Evolutionary conservation across 2,888 invertebrate species (phyloP).

Genomic region (Ennomos quercinarius): DNA sequence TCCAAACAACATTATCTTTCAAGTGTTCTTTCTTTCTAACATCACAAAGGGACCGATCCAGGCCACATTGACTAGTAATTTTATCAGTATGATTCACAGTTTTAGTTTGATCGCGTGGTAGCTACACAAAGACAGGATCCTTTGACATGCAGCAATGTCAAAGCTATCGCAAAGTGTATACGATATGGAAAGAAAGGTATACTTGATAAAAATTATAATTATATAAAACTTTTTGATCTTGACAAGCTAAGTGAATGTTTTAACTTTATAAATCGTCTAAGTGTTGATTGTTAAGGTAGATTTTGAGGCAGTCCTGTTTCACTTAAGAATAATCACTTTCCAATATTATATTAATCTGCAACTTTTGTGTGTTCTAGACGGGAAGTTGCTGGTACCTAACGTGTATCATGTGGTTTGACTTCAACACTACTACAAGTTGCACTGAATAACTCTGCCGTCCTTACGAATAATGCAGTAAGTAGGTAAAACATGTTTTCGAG

Average conservation of each 20-base stretch:
- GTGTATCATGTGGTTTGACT: too few species aligned
- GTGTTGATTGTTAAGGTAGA: conserved; percentile 32
- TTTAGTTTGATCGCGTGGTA: conserved; percentile 18
- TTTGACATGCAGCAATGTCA: conserved; percentile 34
- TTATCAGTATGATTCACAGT: too few species aligned
- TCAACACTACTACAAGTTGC: too few species aligned
- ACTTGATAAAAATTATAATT: conserved; percentile 39
- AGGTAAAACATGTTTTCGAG: too few species aligned
- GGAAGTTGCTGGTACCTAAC: too few species aligned
- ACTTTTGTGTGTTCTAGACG: background rate
- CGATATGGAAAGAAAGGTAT: conserved; percentile 45
- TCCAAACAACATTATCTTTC: too few species aligned
- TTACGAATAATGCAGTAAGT: too few species aligned
- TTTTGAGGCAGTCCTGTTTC: conserved; percentile 29
- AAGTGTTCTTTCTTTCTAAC: too few species aligned
- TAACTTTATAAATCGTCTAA: conserved; percentile 31
- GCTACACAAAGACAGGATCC: conserved; percentile 15
- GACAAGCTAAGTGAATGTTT: conserved; percentile 33
- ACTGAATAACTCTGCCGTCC: too few species aligned
- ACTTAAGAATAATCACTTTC: background rate
- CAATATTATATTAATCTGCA: background rate
- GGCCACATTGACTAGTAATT: too few species aligned
- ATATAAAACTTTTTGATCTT: conserved; percentile 32
- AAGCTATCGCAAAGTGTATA: conserved; percentile 39
- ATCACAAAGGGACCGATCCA: too few species aligned